Percentiles rank a stretch among this genome's conserved stretches.
These are phyloP conservation scores for Zonotrichia leucophrys DNA, from an alignment of 2,113 vertebrate species.

Conservation along the genomic window DNA sequence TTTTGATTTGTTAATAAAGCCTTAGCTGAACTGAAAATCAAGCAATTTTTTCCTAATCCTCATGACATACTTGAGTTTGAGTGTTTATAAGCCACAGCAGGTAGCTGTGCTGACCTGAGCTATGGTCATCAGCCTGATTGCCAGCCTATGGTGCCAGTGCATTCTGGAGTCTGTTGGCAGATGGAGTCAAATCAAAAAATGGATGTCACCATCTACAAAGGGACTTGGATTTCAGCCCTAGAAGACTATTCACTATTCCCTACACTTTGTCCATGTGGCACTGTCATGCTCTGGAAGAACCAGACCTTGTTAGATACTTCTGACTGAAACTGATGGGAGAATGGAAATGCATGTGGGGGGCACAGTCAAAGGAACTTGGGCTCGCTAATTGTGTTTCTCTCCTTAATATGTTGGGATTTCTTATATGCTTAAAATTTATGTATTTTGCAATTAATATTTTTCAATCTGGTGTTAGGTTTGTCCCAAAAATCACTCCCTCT, in stretches of 20 bases:
- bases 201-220: not conserved
- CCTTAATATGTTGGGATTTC: not conserved
- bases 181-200: not conserved
- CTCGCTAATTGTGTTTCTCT: not conserved
- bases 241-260: not conserved
- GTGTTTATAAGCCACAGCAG: not conserved
- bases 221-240: not conserved
- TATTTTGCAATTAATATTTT: not conserved
- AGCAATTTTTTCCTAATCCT: not conserved
- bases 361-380: not conserved
- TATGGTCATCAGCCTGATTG: not conserved
- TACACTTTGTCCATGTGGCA: accelerated
- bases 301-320: not conserved
- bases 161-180: not conserved
- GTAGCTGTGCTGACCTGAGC: not conserved
- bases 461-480: not conserved
- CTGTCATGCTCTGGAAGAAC: not conserved
- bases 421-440: not conserved
- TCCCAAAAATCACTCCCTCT: not conserved
- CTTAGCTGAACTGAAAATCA: not conserved
- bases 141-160: not conserved
- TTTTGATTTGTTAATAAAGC: not conserved
- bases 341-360: not conserved
- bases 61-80: not conserved
- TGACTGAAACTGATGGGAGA: not conserved